These are phyloP conservation scores for Caerostris extrusa DNA, from an alignment of 1,140 invertebrate species.

Conservation along the genomic window DNA sequence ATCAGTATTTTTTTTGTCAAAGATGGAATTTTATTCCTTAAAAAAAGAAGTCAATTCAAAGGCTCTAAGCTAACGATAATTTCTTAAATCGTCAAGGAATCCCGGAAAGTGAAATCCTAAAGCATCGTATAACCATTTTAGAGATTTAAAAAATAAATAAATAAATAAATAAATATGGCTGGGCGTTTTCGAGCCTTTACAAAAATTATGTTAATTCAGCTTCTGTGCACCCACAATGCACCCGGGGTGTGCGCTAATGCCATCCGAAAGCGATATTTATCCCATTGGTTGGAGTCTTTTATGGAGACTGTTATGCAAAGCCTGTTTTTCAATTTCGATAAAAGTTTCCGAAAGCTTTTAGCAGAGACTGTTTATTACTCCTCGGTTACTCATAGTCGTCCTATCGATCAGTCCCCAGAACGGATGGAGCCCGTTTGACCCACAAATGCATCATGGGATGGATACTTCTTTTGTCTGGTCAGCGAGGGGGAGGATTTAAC, in stretches of 20 bases:
- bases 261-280: conserved; percentile 26
- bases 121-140: too few relatives aligned
- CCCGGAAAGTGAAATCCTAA: too few relatives aligned
- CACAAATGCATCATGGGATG: neutral
- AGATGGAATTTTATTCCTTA: too few relatives aligned
- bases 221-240: too few relatives aligned
- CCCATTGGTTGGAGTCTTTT: neutral
- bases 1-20: too few relatives aligned
- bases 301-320: conserved; percentile 36
- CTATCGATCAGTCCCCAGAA: neutral
- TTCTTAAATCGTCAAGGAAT: too few relatives aligned
- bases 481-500: neutral
- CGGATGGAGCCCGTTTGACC: neutral
- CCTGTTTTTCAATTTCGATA: conserved; percentile 39
- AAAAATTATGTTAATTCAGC: too few relatives aligned
- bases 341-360: conserved; percentile 42
- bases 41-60: too few relatives aligned
- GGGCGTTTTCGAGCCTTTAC: too few relatives aligned
- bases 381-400: neutral
- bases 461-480: neutral
- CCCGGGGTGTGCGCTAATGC: neutral
- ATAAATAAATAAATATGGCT: too few relatives aligned
- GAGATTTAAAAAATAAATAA: too few relatives aligned
- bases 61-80: too few relatives aligned
- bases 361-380: conserved; percentile 28